phyloP scores from a whole-genome alignment of 2,888 invertebrate genomes.

The Sabatieria punctata region DNA sequence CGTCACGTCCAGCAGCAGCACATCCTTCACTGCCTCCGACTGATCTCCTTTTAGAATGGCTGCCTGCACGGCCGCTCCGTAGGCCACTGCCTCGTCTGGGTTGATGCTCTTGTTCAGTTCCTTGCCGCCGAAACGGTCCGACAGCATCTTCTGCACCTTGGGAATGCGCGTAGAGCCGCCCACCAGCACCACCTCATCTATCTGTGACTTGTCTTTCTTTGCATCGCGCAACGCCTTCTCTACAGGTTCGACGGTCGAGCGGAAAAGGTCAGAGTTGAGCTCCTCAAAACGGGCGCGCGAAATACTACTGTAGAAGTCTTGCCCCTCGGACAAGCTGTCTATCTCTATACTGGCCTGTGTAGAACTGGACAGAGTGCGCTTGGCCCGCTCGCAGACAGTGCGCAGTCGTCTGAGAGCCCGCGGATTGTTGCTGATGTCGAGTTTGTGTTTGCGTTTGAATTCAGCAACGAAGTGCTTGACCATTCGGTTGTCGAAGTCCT shows the following conservation, averaged over 20 bases:
- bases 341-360: constrained; percentile 54
- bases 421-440: constrained; percentile 70
- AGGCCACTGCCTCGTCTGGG: constrained; percentile 91
- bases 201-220: constrained; percentile 71
- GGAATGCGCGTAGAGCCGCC: constrained; percentile 95
- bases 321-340: constrained; percentile 76
- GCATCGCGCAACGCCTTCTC: constrained; percentile 87
- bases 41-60: constrained; percentile 70
- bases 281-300: constrained; percentile 90
- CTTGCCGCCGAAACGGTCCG: constrained; percentile 69
- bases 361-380: constrained; percentile 44
- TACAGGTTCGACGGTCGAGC: constrained; percentile 85
- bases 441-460: constrained; percentile 63
- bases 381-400: constrained; percentile 57
- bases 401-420: constrained; percentile 66
- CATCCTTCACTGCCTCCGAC: constrained; percentile 53
- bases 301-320: constrained; percentile 83
- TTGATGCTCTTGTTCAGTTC: constrained; percentile 87
- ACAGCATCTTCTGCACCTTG: constrained; percentile 85
- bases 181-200: constrained; percentile 52
- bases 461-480: constrained; percentile 37
- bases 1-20: constrained; percentile 75
- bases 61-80: constrained; percentile 85
- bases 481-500: constrained; percentile 44
- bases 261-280: constrained; percentile 82